Evolutionary conservation across 2,797 vertebrate genomes (phyloP), one percentile per base, ranked within the genome.

Genomic region (Pangasius mekongensis): DNA sequence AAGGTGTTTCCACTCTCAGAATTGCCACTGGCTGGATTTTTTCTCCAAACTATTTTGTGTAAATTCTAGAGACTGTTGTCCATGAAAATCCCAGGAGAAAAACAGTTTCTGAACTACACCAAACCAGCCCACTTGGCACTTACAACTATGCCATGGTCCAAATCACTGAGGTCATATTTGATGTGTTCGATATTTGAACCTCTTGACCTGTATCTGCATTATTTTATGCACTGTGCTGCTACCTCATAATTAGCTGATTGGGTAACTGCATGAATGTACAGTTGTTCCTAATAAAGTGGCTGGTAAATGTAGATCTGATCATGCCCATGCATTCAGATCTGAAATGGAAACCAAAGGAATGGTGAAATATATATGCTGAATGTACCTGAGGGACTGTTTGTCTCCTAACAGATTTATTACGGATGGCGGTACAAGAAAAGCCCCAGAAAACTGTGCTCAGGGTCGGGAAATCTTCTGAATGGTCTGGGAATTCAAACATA

Each of bases 401-500:
- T 64, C 5, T 39, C 58, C 69, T 86, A 24, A 14, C 89, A 96
- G 95, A 91, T 92, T 86, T 93, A n/a, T 90, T 87, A 49, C 89
- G 91, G 87, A 90, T 87, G 82, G 89, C 54, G 39, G 22, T 30
- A 10, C 64, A 86, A 14, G 86, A 89, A 71, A 56, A 33, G 1
- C 88, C 87, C 0, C 80, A 84, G 0, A 80, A 39, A 54, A 89
- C 82, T 80, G 87, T 91, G 43, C 88, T 73, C 85, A 87, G 90
- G 88, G 86, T 96, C 36, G 95, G 95, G 54, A 92, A 39, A 47
- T 96, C 96, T 20, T 94, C 92, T 8, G 96, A 97, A 67, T 96
- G 96, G 95, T 96, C 92, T 2, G 95, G 95, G 0, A 87, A 82
- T 89, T 91, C 93, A 1, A 64, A 73, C 4, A 54, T 83, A 8